Conservation (phyloP, 2,888 invertebrate species). For the Erpobdella octoculata region DNA sequence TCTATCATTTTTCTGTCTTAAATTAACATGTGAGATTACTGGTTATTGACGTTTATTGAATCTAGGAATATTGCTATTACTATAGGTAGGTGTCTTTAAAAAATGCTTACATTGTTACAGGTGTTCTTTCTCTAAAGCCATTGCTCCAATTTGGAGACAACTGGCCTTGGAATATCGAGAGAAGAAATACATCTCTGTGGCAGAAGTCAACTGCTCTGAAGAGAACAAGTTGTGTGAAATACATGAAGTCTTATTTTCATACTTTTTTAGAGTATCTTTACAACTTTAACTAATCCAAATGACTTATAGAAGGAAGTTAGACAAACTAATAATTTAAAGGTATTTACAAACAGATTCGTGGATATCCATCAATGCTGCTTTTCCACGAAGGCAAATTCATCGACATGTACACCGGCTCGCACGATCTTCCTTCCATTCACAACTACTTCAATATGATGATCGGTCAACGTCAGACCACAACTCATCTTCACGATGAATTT, state of each 20-base stretch:
- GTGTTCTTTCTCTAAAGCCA: slow-evolving; percentile 23
- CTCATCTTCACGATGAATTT: not conserved
- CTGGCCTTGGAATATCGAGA: slow-evolving; percentile 8
- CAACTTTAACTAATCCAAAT: too few species aligned
- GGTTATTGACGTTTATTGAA: too few species aligned
- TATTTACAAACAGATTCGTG: not conserved
- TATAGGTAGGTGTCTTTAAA: too few species aligned
- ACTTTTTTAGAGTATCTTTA: not conserved
- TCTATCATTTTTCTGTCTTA: too few species aligned
- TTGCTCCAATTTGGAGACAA: slow-evolving; percentile 21
- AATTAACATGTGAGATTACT: too few species aligned
- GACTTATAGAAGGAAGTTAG: too few species aligned
- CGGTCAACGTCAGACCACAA: too few species aligned
- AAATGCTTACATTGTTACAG: too few species aligned
- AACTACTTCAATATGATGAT: slow-evolving; percentile 8
- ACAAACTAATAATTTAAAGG: not conserved
- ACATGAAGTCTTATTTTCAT: not conserved
- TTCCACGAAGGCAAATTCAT: not conserved
- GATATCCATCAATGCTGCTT: slow-evolving; percentile 22
- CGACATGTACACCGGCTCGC: slow-evolving; percentile 23
- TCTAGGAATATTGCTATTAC: too few species aligned
- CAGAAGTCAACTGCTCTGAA: slow-evolving; percentile 19
- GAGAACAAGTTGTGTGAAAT: slow-evolving; percentile 8
- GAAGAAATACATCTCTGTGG: not conserved
- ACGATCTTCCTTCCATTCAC: slow-evolving; percentile 18